Evolutionary conservation across 2,797 vertebrate species (phyloP).

Genomic region (Tamandua tetradactyla): DNA sequence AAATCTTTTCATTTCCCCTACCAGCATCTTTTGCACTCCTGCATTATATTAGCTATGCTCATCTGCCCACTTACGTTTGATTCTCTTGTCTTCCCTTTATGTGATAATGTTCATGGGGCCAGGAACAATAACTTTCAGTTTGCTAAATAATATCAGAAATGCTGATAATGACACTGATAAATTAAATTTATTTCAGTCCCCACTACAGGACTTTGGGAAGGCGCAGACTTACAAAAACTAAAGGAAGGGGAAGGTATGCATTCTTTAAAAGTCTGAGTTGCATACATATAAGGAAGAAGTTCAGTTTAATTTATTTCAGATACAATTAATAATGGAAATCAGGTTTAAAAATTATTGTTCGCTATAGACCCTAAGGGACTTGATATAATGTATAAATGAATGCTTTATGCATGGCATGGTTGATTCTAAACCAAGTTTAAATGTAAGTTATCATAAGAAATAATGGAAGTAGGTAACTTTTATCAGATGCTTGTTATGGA

Average conservation of each 20-base stretch:
- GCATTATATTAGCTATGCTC: accelerated
- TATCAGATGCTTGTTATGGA: neutral
- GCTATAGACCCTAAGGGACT: neutral
- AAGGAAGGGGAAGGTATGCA: neutral
- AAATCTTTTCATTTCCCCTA: neutral
- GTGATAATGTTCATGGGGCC: neutral
- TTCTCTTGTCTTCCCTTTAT: neutral
- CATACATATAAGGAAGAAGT: neutral
- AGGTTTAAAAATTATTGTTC: neutral
- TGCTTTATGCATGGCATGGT: neutral
- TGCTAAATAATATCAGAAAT: neutral
- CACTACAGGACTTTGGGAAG: neutral
- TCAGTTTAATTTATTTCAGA: slow-evolving; percentile 26
- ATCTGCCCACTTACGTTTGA: accelerated
- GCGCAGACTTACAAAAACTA: neutral
- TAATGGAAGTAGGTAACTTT: neutral
- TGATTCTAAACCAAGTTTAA: neutral
- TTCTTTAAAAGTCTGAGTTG: slow-evolving; percentile 22
- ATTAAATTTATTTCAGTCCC: neutral
- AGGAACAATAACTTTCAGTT: neutral
- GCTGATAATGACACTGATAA: neutral
- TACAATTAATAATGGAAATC: slow-evolving; percentile 32
- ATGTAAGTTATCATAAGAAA: slow-evolving; percentile 7
- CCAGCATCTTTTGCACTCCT: neutral
- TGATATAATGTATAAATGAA: slow-evolving; percentile 2